Evolutionary conservation across 2,113 vertebrate species (phyloP).

Genomic region (Pampusana beccarii): DNA sequence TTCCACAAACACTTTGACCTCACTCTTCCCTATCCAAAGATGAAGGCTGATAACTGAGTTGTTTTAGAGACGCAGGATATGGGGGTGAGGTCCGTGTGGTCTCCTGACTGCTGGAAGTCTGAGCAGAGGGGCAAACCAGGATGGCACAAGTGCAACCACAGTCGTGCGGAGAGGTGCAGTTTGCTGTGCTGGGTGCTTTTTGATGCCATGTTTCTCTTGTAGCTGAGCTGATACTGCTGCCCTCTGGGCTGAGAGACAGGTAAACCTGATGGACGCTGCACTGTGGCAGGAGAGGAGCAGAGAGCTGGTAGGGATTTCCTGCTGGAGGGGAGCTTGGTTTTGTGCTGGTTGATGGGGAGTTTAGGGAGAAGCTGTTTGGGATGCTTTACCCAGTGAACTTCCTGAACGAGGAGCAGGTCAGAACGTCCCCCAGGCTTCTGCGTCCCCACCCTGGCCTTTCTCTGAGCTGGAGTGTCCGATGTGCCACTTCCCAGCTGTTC

Average conservation of each 20-base stretch:
- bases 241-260: background rate
- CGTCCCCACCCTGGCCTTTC: background rate
- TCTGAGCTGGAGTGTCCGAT: background rate
- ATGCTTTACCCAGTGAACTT: background rate
- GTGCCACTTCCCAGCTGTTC: rapidly evolving
- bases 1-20: background rate
- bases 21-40: background rate
- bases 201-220: background rate
- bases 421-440: background rate
- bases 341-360: background rate
- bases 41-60: background rate
- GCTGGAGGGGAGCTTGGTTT: background rate
- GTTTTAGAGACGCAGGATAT: background rate
- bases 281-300: background rate
- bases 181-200: background rate
- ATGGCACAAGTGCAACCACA: background rate
- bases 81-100: background rate
- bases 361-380: background rate
- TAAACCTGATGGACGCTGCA: background rate
- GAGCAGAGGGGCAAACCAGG: background rate
- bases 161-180: rapidly evolving
- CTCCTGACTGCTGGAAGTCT: background rate
- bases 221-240: background rate
- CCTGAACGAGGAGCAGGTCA: background rate
- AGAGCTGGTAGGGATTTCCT: background rate